phyloP scores from a whole-genome alignment of 1,140 invertebrate genomes.

The Drosophila biarmipes region DNA sequence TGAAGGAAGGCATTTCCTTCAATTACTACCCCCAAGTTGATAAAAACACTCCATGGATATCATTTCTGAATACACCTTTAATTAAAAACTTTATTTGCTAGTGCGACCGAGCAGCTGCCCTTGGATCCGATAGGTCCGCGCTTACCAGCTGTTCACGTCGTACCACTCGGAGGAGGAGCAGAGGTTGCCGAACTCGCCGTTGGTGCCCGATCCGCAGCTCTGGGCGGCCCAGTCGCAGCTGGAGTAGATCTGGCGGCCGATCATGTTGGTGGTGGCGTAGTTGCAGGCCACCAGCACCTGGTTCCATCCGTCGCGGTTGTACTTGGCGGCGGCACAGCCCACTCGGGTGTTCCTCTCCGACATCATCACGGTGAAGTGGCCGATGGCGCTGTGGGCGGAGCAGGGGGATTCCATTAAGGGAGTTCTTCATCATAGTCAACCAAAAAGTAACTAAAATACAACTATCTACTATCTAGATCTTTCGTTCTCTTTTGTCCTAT shows the following conservation, averaged over 20 bases:
- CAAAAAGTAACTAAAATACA: too few species aligned
- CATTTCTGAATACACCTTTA: neutral
- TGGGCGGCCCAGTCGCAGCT: constrained; percentile 32
- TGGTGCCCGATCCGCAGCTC: constrained; percentile 50
- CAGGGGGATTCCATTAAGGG: too few species aligned
- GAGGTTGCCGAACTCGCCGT: constrained; percentile 51
- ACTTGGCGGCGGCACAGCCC: constrained; percentile 61
- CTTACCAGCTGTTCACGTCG: constrained; percentile 54
- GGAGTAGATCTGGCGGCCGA: constrained; percentile 52
- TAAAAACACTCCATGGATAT: too few species aligned
- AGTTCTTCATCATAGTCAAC: too few species aligned
- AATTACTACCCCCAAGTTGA: too few species aligned
- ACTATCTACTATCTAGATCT: too few species aligned
- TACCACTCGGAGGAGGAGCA: constrained; percentile 68
- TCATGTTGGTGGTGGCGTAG: constrained; percentile 67
- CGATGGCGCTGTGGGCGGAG: constrained; percentile 42
- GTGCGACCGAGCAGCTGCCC: too few species aligned
- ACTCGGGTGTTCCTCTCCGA: constrained; percentile 57
- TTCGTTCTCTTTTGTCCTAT: too few species aligned
- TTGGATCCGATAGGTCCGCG: neutral
- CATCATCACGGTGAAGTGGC: constrained; percentile 73
- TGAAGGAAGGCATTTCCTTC: too few species aligned
- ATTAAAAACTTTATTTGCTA: neutral
- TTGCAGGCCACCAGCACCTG: constrained; percentile 59
- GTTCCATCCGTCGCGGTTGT: constrained; percentile 37